A percentile compares a stretch with the other conserved stretches of the same genome.
Evolutionary conservation across 2,888 invertebrate species (phyloP).

Genomic region (Aleiodes testaceus): DNA sequence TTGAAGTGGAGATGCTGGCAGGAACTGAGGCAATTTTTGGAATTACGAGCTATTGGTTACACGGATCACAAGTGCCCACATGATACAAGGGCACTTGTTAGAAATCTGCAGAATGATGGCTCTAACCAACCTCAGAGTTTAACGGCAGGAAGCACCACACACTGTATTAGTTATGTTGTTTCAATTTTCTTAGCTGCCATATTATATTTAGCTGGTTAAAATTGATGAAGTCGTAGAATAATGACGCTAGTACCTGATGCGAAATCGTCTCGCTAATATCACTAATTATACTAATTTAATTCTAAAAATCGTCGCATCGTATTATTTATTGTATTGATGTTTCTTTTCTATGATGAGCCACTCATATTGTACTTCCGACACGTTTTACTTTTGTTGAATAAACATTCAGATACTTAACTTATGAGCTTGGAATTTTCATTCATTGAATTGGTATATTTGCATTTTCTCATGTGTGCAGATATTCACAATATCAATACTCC

Average conservation of each 20-base stretch:
- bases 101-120: slow-evolving; percentile 44
- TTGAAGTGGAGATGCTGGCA: slow-evolving; percentile 63
- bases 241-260: slow-evolving; percentile 38
- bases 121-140: not conserved
- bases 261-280: slow-evolving; percentile 29
- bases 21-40: slow-evolving; percentile 60
- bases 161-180: slow-evolving; percentile 12
- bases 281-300: slow-evolving; percentile 38
- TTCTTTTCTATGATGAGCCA: slow-evolving; percentile 17
- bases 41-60: slow-evolving; percentile 51
- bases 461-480: no score
- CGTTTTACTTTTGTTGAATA: slow-evolving; percentile 17
- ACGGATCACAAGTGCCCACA: slow-evolving; percentile 52
- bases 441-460: not conserved
- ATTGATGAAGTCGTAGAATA: not conserved
- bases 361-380: slow-evolving; percentile 11
- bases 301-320: slow-evolving; percentile 5
- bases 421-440: not conserved
- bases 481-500: no score
- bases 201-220: slow-evolving; percentile 8
- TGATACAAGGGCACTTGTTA: slow-evolving; percentile 48
- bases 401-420: slow-evolving; percentile 6
- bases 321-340: slow-evolving; percentile 17
- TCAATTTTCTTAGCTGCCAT: slow-evolving; percentile 23
- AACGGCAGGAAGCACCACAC: not conserved